These are phyloP conservation scores for Lasioglossum lativentre DNA, from an alignment of 2,888 invertebrate species.

Conservation along the genomic window DNA sequence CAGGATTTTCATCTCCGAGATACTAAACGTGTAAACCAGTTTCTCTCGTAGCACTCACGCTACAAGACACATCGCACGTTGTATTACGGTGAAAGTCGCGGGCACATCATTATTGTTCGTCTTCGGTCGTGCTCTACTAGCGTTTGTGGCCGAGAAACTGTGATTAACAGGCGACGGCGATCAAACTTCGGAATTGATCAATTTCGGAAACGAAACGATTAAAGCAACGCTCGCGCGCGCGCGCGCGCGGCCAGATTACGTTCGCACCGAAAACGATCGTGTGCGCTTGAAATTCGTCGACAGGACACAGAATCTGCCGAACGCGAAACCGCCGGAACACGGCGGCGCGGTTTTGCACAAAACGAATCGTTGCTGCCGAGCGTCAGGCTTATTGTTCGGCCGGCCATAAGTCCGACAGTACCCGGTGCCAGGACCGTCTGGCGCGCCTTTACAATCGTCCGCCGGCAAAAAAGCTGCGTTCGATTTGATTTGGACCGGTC, in stretches of 20 bases:
- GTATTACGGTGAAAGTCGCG: not conserved
- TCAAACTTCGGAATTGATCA: not conserved
- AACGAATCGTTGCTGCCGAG: slow-evolving; percentile 50
- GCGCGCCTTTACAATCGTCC: slow-evolving; percentile 48
- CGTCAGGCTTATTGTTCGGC: slow-evolving; percentile 54
- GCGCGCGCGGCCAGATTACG: not conserved
- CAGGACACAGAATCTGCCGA: not conserved
- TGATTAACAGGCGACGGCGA: not conserved
- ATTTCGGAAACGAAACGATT: not conserved
- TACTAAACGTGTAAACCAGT: not conserved
- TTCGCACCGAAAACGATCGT: not conserved
- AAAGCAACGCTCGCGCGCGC: not conserved
- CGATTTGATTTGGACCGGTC: slow-evolving; percentile 42
- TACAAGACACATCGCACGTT: not conserved
- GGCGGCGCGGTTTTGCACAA: slow-evolving; percentile 29
- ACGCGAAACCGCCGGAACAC: slow-evolving; percentile 22
- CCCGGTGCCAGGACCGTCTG: slow-evolving; percentile 55
- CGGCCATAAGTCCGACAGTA: slow-evolving; percentile 51
- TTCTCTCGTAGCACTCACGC: not conserved
- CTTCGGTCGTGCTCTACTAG: not conserved
- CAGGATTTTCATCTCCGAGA: not conserved
- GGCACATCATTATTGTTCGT: not conserved
- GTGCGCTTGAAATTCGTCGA: slow-evolving; percentile 8
- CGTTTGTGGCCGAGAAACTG: not conserved
- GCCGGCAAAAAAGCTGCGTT: slow-evolving; percentile 37